These are phyloP conservation scores for Dynastes maya DNA, from an alignment of 2,888 invertebrate species.

Conservation along the genomic window DNA sequence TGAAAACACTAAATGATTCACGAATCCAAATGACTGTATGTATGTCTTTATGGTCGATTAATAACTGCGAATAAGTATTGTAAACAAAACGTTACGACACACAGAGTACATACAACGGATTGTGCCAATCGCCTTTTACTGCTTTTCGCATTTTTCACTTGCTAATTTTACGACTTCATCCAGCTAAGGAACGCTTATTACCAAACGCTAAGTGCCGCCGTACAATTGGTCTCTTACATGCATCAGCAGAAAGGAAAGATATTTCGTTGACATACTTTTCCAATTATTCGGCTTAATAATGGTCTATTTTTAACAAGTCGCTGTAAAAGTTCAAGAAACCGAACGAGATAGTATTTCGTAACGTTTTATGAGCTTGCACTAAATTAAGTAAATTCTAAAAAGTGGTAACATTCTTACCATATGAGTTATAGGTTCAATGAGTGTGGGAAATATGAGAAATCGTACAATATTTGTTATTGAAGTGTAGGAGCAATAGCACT, in stretches of 20 bases:
- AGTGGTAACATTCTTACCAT: not conserved
- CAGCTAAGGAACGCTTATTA: constrained; percentile 6
- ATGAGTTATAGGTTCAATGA: not conserved
- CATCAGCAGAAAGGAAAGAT: constrained; percentile 1
- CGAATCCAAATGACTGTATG: not conserved
- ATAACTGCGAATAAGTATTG: constrained; percentile 10
- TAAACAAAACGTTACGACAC: constrained; percentile 27
- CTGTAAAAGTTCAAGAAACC: constrained; percentile 16
- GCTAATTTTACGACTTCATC: constrained; percentile 31
- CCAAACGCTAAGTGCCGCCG: constrained; percentile 3
- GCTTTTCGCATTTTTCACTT: constrained; percentile 23
- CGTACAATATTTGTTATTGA: no score
- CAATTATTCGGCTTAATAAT: constrained; percentile 16
- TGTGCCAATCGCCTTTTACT: constrained; percentile 26
- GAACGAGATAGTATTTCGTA: not conserved
- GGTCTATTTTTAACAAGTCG: constrained; percentile 13
- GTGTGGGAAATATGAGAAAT: no score
- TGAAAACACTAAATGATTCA: constrained; percentile 7
- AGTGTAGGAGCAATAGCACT: no score
- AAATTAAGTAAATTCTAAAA: constrained; percentile 1
- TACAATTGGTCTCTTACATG: constrained; percentile 8
- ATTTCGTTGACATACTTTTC: constrained; percentile 29
- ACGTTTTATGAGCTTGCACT: constrained; percentile 1
- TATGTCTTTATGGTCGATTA: not conserved
- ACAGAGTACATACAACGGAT: not conserved